Base-by-base conservation (phyloP, 1,140 invertebrate genomes). In the Diuraphis noxia region DNA sequence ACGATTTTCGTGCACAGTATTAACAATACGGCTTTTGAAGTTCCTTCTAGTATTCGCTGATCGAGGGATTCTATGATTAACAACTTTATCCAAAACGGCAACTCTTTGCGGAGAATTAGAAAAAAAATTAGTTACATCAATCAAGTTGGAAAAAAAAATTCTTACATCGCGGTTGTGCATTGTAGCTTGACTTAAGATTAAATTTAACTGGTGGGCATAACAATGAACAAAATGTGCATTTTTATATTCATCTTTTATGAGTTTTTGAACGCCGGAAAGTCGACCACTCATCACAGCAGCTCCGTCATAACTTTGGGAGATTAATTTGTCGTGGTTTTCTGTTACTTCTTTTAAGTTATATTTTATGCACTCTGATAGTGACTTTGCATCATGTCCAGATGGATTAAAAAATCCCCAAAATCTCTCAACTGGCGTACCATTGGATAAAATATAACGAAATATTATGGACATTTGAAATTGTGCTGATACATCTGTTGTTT, bases 301-400 rank as follows among this genome's bases (percentile, higher is more conserved):
- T n/a, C n/a, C n/a, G n/a, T n/a, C n/a, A 93, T 87, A 87, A 30
- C 41, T 87, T 43, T 92, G 49, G 34, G 92, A 84, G 72, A 92
- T 72, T 89, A 46, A 87, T 92, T 93, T 93, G 49, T 52, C 49
- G 49, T 52, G 41, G 49, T 52, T 13, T 19, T 52, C 49, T 23
- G 49, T 52, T 52, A 52, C 49, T 52, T 52, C 49, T 52, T 52
- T 52, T 52, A 52, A 21, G 49, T 52, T 52, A 52, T 52, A 21
- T 52, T 52, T 52, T 52, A 52, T 52, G 49, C 49, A 52, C 49
- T 52, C 49, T 19, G 49, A 52, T 52, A 52, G 49, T 52, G 49
- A 52, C n/a, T n/a, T n/a, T n/a, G n/a, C n/a, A n/a, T n/a, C n/a
- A n/a, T n/a, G n/a, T n/a, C n/a, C n/a, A n/a, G n/a, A n/a, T n/a